These are phyloP conservation scores for Coranthus polyacanthus DNA, from an alignment of 2,797 vertebrate genomes.

Conservation along the genomic window DNA sequence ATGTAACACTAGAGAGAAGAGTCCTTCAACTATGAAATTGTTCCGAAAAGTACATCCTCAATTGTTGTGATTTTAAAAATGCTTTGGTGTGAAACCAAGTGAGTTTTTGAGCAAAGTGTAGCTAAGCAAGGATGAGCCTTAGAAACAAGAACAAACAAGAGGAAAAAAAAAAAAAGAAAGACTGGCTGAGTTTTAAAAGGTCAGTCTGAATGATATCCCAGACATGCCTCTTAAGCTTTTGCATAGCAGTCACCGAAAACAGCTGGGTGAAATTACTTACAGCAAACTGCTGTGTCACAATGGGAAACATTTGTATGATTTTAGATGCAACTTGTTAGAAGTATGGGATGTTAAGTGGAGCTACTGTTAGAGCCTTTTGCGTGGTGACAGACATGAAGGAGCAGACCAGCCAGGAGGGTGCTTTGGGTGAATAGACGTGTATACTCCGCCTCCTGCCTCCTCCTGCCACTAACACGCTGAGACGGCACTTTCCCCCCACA, in stretches of 20 bases:
- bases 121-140: background rate
- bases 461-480: constrained; percentile 72
- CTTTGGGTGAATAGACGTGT: constrained; percentile 57
- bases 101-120: background rate
- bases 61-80: too few species aligned
- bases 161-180: too few species aligned
- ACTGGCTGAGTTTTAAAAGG: background rate
- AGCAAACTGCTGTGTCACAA: constrained; percentile 18
- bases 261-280: background rate
- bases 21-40: background rate
- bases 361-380: constrained; percentile 32
- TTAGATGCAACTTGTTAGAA: constrained; percentile 31
- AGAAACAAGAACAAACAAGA: too few species aligned
- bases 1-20: background rate
- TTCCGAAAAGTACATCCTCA: too few species aligned
- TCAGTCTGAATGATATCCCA: background rate
- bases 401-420: constrained; percentile 52
- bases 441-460: constrained; percentile 27
- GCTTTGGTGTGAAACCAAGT: background rate
- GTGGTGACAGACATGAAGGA: constrained; percentile 60
- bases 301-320: constrained; percentile 17
- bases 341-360: constrained; percentile 16
- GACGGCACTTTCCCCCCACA: constrained; percentile 68
- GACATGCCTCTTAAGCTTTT: constrained; percentile 1
- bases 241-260: background rate